phyloP scores from a whole-genome alignment of 2,113 vertebrate genomes.

The Festucalex cinctus region DNA sequence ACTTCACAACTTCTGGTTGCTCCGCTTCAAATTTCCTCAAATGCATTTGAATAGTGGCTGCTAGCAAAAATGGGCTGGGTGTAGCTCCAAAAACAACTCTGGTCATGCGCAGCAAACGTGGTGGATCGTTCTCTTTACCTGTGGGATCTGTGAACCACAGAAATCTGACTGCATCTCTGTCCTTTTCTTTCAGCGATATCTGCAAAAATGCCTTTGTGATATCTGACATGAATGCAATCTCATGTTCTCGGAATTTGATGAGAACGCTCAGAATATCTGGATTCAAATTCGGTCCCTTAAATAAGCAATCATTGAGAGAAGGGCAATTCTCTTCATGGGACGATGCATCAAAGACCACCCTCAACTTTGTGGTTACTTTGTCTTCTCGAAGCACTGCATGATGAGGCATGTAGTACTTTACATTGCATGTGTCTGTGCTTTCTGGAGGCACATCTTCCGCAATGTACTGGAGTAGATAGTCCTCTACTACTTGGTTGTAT shows the following conservation, averaged over 20 bases:
- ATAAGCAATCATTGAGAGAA: constrained; percentile 3
- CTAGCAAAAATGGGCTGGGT: constrained; percentile 11
- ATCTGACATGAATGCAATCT: no score
- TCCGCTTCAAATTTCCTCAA: constrained; percentile 1
- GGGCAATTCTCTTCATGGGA: neutral
- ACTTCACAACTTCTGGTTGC: no score
- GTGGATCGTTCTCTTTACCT: neutral
- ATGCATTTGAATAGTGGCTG: constrained; percentile 9
- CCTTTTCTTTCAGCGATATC: neutral
- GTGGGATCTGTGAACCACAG: neutral
- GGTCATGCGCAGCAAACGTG: neutral
- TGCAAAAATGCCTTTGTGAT: constrained; percentile 10
- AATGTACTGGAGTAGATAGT: no score
- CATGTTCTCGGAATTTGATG: constrained; percentile 4
- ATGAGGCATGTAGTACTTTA: no score
- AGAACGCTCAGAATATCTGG: constrained; percentile 12
- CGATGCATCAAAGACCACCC: neutral
- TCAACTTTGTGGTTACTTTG: no score
- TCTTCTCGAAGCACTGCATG: neutral
- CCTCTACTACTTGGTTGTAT: no score
- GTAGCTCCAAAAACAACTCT: constrained; percentile 18
- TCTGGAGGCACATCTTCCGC: no score
- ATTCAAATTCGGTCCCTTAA: neutral
- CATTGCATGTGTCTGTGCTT: no score
- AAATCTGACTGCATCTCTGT: constrained; percentile 7